Evolutionary conservation across 2,888 invertebrate species (phyloP), one percentile per base, ranked within the genome.

Genomic region (Melipona beecheii): DNA sequence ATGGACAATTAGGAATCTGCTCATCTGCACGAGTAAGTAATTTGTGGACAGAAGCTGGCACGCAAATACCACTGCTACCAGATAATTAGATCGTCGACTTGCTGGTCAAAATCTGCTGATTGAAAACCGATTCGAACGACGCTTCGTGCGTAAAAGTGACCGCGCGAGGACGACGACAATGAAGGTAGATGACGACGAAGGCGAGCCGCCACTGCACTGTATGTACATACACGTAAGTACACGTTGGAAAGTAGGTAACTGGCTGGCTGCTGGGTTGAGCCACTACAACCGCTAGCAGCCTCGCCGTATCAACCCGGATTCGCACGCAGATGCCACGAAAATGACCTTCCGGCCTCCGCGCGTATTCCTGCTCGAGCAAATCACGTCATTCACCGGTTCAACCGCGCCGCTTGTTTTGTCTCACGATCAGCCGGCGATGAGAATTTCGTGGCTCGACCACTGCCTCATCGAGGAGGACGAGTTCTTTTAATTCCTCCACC

Each of bases 291-390:
- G 71, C 58, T 43, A 69, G 62, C 72, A 72, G 52, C 64, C 74
- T 77, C 79, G 56, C 54, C 81, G 77, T 79, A 81, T 81, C 81
- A 78, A 87, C 85, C 83, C 77, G 81, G 83, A 87, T 85, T 85
- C 79, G 71, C 81, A 64, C 75, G 79, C 87, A 83, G 87, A 87
- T 87, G 75, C 87, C 75, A 79, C 73, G 77, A 77, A 75, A 79
- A 85, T 85, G 85, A 87, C 87, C 87, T 87, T 87, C 85, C 85
- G 83, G 87, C 82, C 85, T 66, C 85, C 82, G 75, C 81, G 71
- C 52, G 65, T 69, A 76, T 80, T 78, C 66, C 69, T 80, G 73
- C 80, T 73, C 85, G 52, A 65, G 78, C 81, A 81, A 87, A 87
- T 82, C 86, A 87, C 87, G 81, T 81, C 81, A 79, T 72, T 79